Percentiles rank a stretch among this genome's conserved stretches.
phyloP scores from a whole-genome alignment of 1,140 invertebrate species.

The Acromyrmex charruanus region DNA sequence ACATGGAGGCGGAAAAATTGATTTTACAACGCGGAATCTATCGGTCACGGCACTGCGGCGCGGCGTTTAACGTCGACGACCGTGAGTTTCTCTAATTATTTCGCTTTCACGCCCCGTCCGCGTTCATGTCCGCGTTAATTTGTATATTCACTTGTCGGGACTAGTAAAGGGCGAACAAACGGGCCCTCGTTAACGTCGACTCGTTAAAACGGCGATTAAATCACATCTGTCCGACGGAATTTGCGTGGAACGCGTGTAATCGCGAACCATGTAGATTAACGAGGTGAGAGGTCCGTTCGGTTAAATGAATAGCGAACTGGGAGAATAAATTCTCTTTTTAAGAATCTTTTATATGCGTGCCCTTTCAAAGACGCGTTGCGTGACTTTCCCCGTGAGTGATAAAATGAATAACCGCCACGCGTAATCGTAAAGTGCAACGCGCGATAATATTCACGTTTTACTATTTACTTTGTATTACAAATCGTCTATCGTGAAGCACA shows the following conservation, averaged over 20 bases:
- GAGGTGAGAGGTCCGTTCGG: conserved; percentile 42
- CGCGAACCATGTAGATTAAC: conserved; percentile 54
- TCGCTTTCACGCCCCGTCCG: conserved; percentile 48
- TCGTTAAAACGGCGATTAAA: conserved; percentile 64
- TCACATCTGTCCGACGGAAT: conserved; percentile 44
- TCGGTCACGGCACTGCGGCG: conserved; percentile 8
- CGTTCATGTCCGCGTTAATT: conserved; percentile 43
- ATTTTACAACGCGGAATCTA: conserved; percentile 36
- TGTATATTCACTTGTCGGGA: conserved; percentile 53
- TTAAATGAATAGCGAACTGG: conserved; percentile 48
- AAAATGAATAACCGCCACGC: conserved; percentile 6
- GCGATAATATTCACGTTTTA: neutral
- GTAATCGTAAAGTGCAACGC: neutral
- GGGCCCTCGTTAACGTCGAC: conserved; percentile 23
- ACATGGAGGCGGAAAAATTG: conserved; percentile 21
- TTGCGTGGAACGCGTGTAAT: conserved; percentile 61
- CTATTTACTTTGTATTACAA: neutral
- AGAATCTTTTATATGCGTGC: conserved; percentile 8
- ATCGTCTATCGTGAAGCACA: neutral
- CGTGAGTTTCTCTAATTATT: conserved; percentile 57
- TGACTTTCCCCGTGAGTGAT: neutral
- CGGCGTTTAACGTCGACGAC: neutral
- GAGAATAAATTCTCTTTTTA: neutral
- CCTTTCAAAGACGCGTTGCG: neutral
- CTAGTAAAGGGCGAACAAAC: conserved; percentile 32